phyloP scores from a whole-genome alignment of 2,888 invertebrate species.

The Tinea pellionella region DNA sequence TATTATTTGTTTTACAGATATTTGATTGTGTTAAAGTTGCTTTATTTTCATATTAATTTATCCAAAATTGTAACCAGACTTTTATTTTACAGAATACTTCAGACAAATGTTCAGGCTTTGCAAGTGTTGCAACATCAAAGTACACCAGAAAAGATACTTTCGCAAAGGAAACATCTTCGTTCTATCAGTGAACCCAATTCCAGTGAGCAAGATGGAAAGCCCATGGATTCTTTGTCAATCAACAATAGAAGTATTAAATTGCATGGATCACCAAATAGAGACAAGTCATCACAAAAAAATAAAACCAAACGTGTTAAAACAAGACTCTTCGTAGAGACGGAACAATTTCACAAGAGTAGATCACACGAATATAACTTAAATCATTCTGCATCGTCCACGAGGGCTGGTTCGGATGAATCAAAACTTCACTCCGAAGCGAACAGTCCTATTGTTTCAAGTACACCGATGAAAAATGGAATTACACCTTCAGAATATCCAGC shows the following conservation, averaged over 20 bases:
- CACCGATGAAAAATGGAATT: conserved; percentile 47
- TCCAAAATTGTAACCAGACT: no score
- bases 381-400: conserved; percentile 32
- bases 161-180: conserved; percentile 39
- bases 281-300: conserved; percentile 28
- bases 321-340: conserved; percentile 44
- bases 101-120: conserved; percentile 45
- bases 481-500: conserved; percentile 31
- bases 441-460: conserved; percentile 40
- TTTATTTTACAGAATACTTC: conserved; percentile 39
- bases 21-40: no score
- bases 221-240: conserved; percentile 34
- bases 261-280: conserved; percentile 51
- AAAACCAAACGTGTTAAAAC: conserved; percentile 48
- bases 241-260: conserved; percentile 28
- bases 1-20: no score
- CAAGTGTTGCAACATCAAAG: conserved; percentile 42
- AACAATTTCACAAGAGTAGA: background rate
- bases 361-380: conserved; percentile 26
- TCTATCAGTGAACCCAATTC: conserved; percentile 50
- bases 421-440: conserved; percentile 38
- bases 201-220: conserved; percentile 30
- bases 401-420: conserved; percentile 39
- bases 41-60: no score
- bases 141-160: conserved; percentile 48